Evolutionary conservation across 2,888 invertebrate genomes (phyloP), one percentile per base, ranked within the genome.

Genomic region (Lasioglossum oenotherae): DNA sequence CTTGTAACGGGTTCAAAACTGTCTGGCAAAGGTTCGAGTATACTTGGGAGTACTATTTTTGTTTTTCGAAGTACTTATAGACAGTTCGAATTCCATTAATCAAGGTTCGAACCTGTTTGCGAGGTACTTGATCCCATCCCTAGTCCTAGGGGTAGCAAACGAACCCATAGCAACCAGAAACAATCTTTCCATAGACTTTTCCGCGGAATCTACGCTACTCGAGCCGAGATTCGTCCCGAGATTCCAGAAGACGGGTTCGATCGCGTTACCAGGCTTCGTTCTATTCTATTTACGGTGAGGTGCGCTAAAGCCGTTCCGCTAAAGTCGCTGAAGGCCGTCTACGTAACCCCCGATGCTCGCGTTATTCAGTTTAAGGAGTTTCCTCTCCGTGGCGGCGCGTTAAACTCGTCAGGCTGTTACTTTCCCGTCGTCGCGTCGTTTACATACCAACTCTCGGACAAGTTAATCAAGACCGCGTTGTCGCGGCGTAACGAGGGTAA

Each of bases 401-500:
- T 75, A 57, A 75, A 75, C 74, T 46, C 72, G 74, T 73, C 67
- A 49, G 53, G 49, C 72, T 53, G 64, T 53, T 80, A 41, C 78
- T 80, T 75, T 23, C 38, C 73, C 72, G 76, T 78, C 73, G 77
- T 75, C 78, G 44, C 67, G 77, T 81, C 83, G 81, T 86, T 87
- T 76, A 74, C 79, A 53, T 73, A 53, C 67, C 49, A 49, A 31
- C 57, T 76, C 57, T 31, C 72, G 82, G 82, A 84, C 77, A 80
- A 86, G 80, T 82, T 81, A 71, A 88, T 81, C 73, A 80, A 72
- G 80, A 75, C 78, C 75, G 60, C 77, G 77, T 69, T 78, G 64
- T 44, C 57, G 53, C 67, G 60, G 35, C 78, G 76, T 79, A 79
- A 78, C 81, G 44, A 78, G 76, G 49, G 84, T 89, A 90, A 88